Evolutionary conservation across 2,888 invertebrate species (phyloP), one percentile per base, ranked within the genome.

Genomic region (Metopia argyrocephala): DNA sequence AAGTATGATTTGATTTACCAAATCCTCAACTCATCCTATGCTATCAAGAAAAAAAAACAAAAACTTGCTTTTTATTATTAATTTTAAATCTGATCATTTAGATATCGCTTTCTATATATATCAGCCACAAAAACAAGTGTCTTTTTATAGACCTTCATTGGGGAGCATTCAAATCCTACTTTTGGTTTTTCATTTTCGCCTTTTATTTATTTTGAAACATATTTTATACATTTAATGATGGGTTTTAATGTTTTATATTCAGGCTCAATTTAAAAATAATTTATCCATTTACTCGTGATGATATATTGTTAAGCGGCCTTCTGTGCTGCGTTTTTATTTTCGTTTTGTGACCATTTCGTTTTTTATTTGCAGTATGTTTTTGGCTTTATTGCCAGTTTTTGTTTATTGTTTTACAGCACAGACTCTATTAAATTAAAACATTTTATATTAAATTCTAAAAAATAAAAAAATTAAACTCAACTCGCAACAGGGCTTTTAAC

Each of bases 201-300:
- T 46, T 6, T 50, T 20, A 46, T 73, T 54, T 54, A 21, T 62
- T 27, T 27, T 21, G 21, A 25, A 52, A 27, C 2, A 54, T 27
- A 38, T 25, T 65, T 74, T 74, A 31, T 48, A 21, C 50, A n/a
- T n/a, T 66, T 68, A 75, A 75, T 66, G 59, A 61, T 54, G 61
- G 21, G 57, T 18, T 66, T 65, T 76, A 62, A 48, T 69, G n/a
- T n/a, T n/a, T n/a, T n/a, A n/a, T n/a, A n/a, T n/a, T n/a, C n/a
- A n/a, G n/a, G 62, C 62, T 62, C 31, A 56, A 69, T 62, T 62
- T 69, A 69, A 69, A 69, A 69, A 62, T 50, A 45, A 75, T 66
- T 66, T 75, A 59, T 50, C 45, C 48, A 25, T 57, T 57, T 25
- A 38, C 38, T 66, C 57, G 20, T 31, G 57, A 74, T 66, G 59